Base-by-base conservation (phyloP, 2,797 vertebrate species). In the Sparidentex hasta region DNA sequence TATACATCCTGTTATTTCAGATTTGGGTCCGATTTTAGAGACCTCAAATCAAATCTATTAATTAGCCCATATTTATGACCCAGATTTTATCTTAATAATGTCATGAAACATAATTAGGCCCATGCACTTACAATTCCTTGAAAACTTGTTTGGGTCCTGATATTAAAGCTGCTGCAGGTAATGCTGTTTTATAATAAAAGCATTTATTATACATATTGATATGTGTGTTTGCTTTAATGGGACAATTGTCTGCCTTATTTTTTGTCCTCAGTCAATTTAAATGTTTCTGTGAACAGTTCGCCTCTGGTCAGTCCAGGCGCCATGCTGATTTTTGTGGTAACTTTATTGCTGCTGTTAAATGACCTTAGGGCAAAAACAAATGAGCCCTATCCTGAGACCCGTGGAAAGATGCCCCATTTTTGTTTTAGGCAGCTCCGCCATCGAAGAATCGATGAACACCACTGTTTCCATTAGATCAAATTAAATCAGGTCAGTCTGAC, bases 61-160 rank as follows among this genome's bases (percentile, higher is more conserved):
- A 86, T 78, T 71, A 55, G 23, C 73, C 86, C 63, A 75, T 76
- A 89, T 91, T 78, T 85, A 68, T 81, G 69, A 83, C 84, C 76
- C 59, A 87, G 64, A 90, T 92, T 74, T 75, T 55, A 77, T 71
- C 51, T 71, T 82, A 87, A 88, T 84, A 77, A 86, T 86, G 63
- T 74, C 61, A 84, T 18, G 41, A 23, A 74, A 85, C 17, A 76
- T 69, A 85, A 72, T 25, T 62, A 71, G 70, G 27, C 56, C 81
- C 21, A 58, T 52, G 43, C 47, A 16, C 38, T 62, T 44, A 72
- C 47, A 67, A 63, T 65, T 21, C 17, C 65, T 50, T 55, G 11
- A 43, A 56, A 78, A 75, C 41, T 61, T 9, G 3, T n/a, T 52
- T 23, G 13, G 50, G 52, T 71, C 3, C 8, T 50, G 46, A 59